Conservation (phyloP, 2,113 vertebrate species). For the Rhinolophus sinicus region DNA sequence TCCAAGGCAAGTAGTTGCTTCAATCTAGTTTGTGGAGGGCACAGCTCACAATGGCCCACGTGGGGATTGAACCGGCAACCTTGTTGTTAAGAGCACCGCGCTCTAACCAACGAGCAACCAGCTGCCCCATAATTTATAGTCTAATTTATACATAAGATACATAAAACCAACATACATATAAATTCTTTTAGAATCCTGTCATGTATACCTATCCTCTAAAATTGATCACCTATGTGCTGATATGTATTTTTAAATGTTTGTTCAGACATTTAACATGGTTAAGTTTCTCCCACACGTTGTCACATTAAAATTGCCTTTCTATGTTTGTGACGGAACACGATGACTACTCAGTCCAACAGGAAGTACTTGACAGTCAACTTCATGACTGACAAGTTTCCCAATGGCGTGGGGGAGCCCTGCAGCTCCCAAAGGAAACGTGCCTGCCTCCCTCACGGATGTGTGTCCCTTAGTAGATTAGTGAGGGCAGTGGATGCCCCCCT, state of each 20-base stretch:
- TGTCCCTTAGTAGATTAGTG: accelerated
- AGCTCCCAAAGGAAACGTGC: not conserved
- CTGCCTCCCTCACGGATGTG: not conserved
- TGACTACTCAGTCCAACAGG: not conserved
- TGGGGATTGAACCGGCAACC: too few species aligned
- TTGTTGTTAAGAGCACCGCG: too few species aligned
- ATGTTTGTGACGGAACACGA: not conserved
- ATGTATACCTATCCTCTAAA: not conserved
- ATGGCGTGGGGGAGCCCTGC: not conserved
- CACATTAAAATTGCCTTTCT: slow-evolving; percentile 5
- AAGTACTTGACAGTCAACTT: not conserved
- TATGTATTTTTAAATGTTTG: not conserved
- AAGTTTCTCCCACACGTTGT: not conserved
- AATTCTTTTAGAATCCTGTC: not conserved
- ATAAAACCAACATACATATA: not conserved
- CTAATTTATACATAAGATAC: not conserved
- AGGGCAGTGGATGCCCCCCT: accelerated
- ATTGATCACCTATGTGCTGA: not conserved
- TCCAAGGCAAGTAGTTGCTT: too few species aligned
- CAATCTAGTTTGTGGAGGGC: too few species aligned
- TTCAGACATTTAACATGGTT: not conserved
- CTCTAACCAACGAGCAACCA: too few species aligned
- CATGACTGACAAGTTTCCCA: not conserved
- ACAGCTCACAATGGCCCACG: too few species aligned
- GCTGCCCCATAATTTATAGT: not conserved